Percentiles rank a stretch among this genome's conserved stretches.
phyloP scores from a whole-genome alignment of 92 coral and sea anemone species.

The Parazoanthus swiftii region DNA sequence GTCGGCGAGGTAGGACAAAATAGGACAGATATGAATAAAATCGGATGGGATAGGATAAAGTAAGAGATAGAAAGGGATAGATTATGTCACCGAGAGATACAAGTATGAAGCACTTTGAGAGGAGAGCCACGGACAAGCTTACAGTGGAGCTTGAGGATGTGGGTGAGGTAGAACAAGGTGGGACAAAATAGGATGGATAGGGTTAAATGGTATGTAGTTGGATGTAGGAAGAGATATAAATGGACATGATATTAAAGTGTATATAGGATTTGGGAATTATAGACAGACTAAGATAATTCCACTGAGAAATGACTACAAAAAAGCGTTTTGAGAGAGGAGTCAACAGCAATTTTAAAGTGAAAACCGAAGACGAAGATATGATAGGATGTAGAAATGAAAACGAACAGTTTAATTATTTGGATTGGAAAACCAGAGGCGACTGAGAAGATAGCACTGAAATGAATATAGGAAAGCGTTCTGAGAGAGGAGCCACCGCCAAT shows the following conservation, averaged over 20 bases:
- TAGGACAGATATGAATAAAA: too few species aligned
- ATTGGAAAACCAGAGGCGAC: constrained; percentile 87
- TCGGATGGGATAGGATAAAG: neutral
- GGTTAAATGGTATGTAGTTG: neutral
- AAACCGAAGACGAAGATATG: too few species aligned
- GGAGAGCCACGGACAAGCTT: constrained; percentile 75
- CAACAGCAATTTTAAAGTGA: too few species aligned
- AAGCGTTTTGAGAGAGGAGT: too few species aligned
- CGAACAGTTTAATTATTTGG: neutral
- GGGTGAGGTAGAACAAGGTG: constrained; percentile 66
- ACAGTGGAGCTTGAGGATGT: constrained; percentile 77
- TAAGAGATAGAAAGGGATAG: constrained; percentile 51
- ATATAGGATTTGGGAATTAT: too few species aligned
- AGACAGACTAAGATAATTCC: constrained; percentile 53
- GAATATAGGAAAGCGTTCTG: constrained; percentile 64
- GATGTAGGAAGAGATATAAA: neutral
- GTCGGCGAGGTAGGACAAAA: constrained; percentile 75
- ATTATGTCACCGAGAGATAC: constrained; percentile 82
- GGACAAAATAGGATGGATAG: neutral
- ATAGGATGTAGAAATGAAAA: too few species aligned
- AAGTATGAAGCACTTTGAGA: constrained; percentile 61
- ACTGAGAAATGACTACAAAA: constrained; percentile 61
- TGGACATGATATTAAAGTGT: constrained; percentile 41
- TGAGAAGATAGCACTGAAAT: constrained; percentile 75
- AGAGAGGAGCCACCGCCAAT: constrained; percentile 71